Evolutionary conservation across 2,797 vertebrate species (phyloP).

Genomic region (Sus cebifrons): DNA sequence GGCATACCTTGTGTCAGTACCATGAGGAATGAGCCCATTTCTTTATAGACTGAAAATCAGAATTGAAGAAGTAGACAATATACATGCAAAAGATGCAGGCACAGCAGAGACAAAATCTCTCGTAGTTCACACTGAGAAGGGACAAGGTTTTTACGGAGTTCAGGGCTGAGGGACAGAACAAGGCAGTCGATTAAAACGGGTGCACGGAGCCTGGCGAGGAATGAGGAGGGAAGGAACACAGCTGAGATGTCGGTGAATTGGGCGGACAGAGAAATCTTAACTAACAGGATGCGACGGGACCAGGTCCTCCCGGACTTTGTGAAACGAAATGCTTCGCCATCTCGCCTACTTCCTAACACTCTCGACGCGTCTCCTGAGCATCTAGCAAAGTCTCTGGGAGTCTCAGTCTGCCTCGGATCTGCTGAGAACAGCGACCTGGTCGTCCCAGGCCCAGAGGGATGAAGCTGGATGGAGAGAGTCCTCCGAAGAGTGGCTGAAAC

Average conservation of each 20-base stretch:
- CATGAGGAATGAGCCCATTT: slow-evolving; percentile 5
- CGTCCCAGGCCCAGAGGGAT: not conserved
- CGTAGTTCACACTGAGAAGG: not conserved
- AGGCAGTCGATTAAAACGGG: not conserved
- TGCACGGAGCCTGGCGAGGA: not conserved
- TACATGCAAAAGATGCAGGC: not conserved
- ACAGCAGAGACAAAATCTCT: not conserved
- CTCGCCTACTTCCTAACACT: not conserved
- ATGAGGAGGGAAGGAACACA: not conserved
- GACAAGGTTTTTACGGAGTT: not conserved
- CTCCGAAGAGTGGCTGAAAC: not conserved
- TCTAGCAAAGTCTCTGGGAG: not conserved
- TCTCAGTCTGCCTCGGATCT: not conserved
- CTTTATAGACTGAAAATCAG: not conserved
- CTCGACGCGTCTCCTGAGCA: not conserved
- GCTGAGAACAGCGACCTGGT: not conserved
- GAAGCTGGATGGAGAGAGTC: not conserved
- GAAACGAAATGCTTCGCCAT: slow-evolving; percentile 29
- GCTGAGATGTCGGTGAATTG: not conserved
- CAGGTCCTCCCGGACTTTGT: not conserved
- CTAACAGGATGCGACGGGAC: not conserved
- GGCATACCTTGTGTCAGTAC: not conserved
- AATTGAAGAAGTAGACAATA: slow-evolving; percentile 16
- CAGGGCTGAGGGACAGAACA: not conserved
- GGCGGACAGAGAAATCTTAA: not conserved